These are phyloP conservation scores for Rotaria macrura DNA, from an alignment of 2,888 invertebrate species.

Conservation along the genomic window DNA sequence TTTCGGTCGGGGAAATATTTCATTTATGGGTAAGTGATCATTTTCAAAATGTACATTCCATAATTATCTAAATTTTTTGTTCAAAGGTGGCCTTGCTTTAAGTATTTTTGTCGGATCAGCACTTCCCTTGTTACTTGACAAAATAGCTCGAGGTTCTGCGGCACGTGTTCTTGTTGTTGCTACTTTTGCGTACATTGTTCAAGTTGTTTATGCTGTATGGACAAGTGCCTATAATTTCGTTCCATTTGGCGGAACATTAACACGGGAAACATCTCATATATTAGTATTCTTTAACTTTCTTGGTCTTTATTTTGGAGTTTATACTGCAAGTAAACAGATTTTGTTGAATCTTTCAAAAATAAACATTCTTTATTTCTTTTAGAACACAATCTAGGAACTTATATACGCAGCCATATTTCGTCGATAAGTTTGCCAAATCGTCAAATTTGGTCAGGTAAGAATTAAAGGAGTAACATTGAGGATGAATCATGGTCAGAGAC, in stretches of 20 bases:
- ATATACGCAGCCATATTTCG: not conserved
- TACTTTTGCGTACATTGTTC: conserved; percentile 41
- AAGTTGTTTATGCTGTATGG: conserved; percentile 49
- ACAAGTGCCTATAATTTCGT: conserved; percentile 51
- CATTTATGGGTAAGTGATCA: conserved; percentile 40
- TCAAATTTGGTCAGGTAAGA: conserved; percentile 16
- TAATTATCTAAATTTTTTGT: not conserved
- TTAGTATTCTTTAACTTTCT: conserved; percentile 38
- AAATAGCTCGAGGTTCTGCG: conserved; percentile 41
- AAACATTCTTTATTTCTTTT: conserved; percentile 35
- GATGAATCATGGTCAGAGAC: no score
- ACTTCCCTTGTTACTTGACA: conserved; percentile 44
- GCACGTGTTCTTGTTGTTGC: conserved; percentile 41
- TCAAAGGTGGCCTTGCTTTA: conserved; percentile 42
- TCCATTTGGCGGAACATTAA: conserved; percentile 47
- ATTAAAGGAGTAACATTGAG: not conserved
- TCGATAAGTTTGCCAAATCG: conserved; percentile 25
- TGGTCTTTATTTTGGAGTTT: conserved; percentile 28
- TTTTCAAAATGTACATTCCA: not conserved
- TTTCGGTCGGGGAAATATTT: conserved; percentile 42
- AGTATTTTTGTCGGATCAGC: conserved; percentile 44
- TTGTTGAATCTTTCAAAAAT: conserved; percentile 15
- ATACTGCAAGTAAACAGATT: not conserved
- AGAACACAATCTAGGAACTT: conserved; percentile 36
- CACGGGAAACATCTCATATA: conserved; percentile 40